Evolutionary conservation across 2,888 invertebrate species (phyloP).

Genomic region (Callyntrura sp.): DNA sequence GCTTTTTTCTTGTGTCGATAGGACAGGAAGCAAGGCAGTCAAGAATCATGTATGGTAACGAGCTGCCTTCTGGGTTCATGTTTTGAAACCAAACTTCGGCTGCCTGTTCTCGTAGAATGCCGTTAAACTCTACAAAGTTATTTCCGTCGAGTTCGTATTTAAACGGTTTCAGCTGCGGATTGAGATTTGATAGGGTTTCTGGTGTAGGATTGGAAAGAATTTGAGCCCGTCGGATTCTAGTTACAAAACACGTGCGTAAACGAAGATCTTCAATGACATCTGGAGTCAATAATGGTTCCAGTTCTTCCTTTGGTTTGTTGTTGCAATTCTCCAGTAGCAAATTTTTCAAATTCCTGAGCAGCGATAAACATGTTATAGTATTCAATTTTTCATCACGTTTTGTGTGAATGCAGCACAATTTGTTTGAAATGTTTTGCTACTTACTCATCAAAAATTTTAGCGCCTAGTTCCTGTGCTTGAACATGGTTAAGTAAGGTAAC

Average conservation of each 20-base stretch:
- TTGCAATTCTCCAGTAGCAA: slow-evolving; percentile 85
- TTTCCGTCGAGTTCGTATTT: slow-evolving; percentile 87
- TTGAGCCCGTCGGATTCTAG: slow-evolving; percentile 89
- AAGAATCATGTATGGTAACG: slow-evolving; percentile 93
- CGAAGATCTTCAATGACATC: slow-evolving; percentile 91
- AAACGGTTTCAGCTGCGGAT: slow-evolving; percentile 78
- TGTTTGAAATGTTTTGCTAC: slow-evolving; percentile 79
- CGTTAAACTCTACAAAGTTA: slow-evolving; percentile 88
- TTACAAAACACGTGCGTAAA: slow-evolving; percentile 95
- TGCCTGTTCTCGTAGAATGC: slow-evolving; percentile 91
- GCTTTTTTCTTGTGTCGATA: slow-evolving; percentile 91
- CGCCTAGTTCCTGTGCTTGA: slow-evolving; percentile 93
- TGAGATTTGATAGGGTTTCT: slow-evolving; percentile 88
- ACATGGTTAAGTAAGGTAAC: slow-evolving; percentile 93
- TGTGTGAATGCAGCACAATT: slow-evolving; percentile 22
- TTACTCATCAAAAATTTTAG: slow-evolving; percentile 90
- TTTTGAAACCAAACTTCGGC: slow-evolving; percentile 94
- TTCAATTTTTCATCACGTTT: no score
- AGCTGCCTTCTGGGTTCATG: slow-evolving; percentile 91
- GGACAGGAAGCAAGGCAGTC: slow-evolving; percentile 91
- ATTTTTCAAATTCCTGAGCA: slow-evolving; percentile 84
- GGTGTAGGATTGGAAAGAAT: slow-evolving; percentile 87
- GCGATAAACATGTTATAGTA: no score
- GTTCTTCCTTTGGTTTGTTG: slow-evolving; percentile 85
- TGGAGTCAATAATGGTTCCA: slow-evolving; percentile 85